These are phyloP conservation scores for Temnothorax unifasciatus DNA, from an alignment of 2,888 invertebrate genomes.

Conservation along the genomic window DNA sequence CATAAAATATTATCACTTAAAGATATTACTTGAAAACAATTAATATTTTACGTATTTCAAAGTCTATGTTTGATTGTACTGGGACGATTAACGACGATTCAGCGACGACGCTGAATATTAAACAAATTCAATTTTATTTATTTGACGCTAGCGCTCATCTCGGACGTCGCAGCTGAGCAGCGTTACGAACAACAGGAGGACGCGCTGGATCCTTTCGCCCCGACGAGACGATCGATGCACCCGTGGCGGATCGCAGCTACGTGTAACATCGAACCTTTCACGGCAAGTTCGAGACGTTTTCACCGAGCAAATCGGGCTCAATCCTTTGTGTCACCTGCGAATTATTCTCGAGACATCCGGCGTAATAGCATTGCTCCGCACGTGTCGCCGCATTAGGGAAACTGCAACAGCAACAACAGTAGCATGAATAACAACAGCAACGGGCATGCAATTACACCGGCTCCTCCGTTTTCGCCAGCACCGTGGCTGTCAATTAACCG, in stretches of 20 bases:
- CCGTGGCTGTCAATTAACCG: no score
- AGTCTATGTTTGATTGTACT: no score
- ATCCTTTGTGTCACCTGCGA: conserved; percentile 64
- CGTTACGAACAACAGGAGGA: conserved; percentile 56
- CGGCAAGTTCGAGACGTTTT: conserved; percentile 61
- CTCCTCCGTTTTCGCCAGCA: no score
- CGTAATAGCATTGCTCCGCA: not conserved
- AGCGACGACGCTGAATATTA: no score
- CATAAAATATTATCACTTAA: no score
- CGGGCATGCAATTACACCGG: conserved; percentile 9
- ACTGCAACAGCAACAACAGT: not conserved
- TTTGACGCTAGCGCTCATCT: no score
- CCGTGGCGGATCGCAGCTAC: conserved; percentile 31
- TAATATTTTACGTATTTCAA: no score
- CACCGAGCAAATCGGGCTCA: conserved; percentile 10
- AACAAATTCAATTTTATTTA: no score
- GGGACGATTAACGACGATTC: no score
- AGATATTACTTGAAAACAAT: no score
- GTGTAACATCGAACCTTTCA: conserved; percentile 38
- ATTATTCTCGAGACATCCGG: conserved; percentile 46
- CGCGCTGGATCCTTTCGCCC: conserved; percentile 23
- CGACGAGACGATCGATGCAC: conserved; percentile 16
- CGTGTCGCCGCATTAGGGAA: conserved; percentile 25
- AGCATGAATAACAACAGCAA: not conserved
- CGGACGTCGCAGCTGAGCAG: no score